Evolutionary conservation across 64 coral and sea anemone genomes (phyloP).

Genomic region (Actinia equina): DNA sequence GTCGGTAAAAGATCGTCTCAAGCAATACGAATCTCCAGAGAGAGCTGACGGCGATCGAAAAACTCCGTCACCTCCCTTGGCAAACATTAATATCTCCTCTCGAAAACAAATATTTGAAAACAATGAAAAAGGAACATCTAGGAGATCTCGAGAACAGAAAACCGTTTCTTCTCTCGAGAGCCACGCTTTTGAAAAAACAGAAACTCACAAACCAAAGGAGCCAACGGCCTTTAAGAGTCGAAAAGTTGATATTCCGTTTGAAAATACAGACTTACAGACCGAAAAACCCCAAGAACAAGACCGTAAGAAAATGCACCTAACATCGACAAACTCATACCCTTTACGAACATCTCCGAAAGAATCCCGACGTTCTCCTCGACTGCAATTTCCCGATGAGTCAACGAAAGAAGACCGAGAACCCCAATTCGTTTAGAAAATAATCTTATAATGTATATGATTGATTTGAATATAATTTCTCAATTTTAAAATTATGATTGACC

Average conservation of each 20-base stretch:
- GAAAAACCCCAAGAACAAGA: constrained; percentile 28
- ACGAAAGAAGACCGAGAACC: constrained; percentile 45
- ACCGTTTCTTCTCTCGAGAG: neutral
- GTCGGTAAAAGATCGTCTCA: constrained; percentile 54
- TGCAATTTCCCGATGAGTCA: constrained; percentile 46
- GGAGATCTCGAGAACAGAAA: neutral
- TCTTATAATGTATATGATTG: neutral
- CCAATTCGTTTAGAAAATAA: constrained; percentile 45
- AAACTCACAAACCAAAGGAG: neutral
- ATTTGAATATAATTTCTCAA: constrained; percentile 1
- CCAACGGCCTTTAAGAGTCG: neutral
- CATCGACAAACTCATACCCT: neutral
- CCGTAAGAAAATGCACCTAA: constrained; percentile 7
- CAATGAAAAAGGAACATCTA: constrained; percentile 7
- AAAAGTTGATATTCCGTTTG: constrained; percentile 48
- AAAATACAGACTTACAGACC: constrained; percentile 2
- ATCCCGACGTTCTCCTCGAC: constrained; percentile 30
- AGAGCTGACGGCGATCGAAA: constrained; percentile 31
- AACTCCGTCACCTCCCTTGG: constrained; percentile 14
- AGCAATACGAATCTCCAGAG: constrained; percentile 46
- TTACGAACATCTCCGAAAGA: constrained; percentile 14
- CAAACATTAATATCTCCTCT: constrained; percentile 22
- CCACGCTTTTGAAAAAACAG: neutral
- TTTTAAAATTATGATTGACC: neutral
- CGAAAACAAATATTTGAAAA: constrained; percentile 53